These are phyloP conservation scores for Cisticola juncidis DNA, from an alignment of 2,113 vertebrate genomes.

Conservation along the genomic window DNA sequence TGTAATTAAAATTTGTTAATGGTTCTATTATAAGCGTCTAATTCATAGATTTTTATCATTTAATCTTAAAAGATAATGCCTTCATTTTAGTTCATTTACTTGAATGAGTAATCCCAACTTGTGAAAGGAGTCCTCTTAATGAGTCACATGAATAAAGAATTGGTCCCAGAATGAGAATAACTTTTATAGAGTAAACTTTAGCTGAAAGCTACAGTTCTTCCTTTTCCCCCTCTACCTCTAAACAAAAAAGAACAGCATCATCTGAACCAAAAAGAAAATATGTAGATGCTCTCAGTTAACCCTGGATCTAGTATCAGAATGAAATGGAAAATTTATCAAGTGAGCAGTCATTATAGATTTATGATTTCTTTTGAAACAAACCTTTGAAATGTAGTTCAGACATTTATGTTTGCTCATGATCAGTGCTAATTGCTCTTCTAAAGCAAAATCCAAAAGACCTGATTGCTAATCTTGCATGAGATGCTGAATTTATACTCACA, in stretches of 20 bases:
- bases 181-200: neutral
- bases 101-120: neutral
- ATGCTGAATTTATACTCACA: neutral
- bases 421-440: neutral
- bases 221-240: neutral
- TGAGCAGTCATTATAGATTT: neutral
- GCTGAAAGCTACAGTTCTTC: neutral
- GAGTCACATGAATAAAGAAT: neutral
- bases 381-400: neutral
- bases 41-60: conserved; percentile 26
- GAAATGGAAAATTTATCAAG: neutral
- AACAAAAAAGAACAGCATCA: neutral
- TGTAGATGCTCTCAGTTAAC: neutral
- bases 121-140: neutral
- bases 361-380: neutral
- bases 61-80: conserved; percentile 33
- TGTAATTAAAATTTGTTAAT: conserved; percentile 46
- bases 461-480: neutral
- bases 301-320: neutral
- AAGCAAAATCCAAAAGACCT: neutral
- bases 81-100: conserved; percentile 35
- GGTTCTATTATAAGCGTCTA: neutral
- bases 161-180: neutral
- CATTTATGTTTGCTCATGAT: neutral
- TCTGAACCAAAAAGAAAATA: neutral